Percentiles rank a stretch among this genome's conserved stretches.
Evolutionary conservation across 2,113 vertebrate species (phyloP).

Genomic region (Sterna hirundo): DNA sequence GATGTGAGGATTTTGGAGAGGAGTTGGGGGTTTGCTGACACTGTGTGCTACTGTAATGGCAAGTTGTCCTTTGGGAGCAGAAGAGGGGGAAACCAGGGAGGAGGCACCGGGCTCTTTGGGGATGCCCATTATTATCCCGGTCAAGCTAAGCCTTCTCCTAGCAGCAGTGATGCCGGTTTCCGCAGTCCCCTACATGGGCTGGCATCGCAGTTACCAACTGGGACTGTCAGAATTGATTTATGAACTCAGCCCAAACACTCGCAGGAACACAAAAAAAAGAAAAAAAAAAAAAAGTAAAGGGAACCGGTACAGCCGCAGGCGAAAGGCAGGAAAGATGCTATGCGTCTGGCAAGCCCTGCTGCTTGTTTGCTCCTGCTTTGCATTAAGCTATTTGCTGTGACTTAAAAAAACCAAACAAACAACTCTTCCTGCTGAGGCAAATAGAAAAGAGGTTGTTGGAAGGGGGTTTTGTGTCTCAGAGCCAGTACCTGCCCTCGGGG

Average conservation of each 20-base stretch:
- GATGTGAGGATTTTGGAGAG: not conserved
- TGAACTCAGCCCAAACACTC: not conserved
- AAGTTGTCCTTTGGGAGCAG: not conserved
- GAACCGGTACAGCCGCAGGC: not conserved
- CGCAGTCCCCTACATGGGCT: rapidly evolving
- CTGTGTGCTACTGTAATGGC: rapidly evolving
- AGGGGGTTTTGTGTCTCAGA: not conserved
- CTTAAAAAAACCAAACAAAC: not conserved
- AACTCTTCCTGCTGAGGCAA: not conserved
- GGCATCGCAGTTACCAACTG: not conserved
- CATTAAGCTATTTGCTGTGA: not conserved
- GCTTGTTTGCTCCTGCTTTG: conserved; percentile 2
- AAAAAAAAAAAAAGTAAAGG: not conserved
- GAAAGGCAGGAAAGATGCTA: not conserved
- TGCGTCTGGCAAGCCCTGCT: not conserved
- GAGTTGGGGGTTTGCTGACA: not conserved
- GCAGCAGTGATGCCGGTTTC: not conserved
- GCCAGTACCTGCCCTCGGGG: not conserved
- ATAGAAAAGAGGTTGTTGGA: not conserved
- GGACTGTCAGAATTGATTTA: not conserved
- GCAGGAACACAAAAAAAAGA: not conserved
- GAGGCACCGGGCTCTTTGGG: not conserved
- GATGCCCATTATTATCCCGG: not conserved
- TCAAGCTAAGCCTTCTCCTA: not conserved
- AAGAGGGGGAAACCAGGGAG: not conserved